phyloP scores from a whole-genome alignment of 2,797 vertebrate species.

The Argentina silus region DNA sequence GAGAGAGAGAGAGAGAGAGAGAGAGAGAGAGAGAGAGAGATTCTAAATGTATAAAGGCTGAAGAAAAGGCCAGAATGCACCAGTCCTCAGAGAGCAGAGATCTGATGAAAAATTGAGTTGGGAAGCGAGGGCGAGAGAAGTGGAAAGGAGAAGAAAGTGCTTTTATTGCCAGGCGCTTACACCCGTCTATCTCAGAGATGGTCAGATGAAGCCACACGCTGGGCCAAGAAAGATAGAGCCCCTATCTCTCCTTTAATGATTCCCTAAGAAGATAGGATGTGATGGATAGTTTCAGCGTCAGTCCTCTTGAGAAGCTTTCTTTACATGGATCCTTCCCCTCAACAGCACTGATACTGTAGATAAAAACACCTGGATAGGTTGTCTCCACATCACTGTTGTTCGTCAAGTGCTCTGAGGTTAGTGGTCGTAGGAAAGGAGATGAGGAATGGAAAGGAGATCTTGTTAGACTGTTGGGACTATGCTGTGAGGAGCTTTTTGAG shows the following conservation, averaged over 20 bases:
- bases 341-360: neutral
- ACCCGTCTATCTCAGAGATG: slow-evolving; percentile 59
- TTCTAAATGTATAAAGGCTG: slow-evolving; percentile 55
- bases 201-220: slow-evolving; percentile 58
- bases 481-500: too few species aligned
- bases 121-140: too few species aligned
- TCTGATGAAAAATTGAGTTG: slow-evolving; percentile 62
- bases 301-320: neutral
- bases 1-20: neutral
- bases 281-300: neutral
- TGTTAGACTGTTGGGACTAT: too few species aligned
- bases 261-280: neutral
- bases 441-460: too few species aligned
- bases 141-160: slow-evolving; percentile 45
- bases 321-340: neutral
- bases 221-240: slow-evolving; percentile 30
- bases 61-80: slow-evolving; percentile 43
- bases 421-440: too few species aligned
- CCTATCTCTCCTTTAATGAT: neutral
- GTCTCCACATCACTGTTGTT: too few species aligned
- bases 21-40: slow-evolving; percentile 11
- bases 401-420: too few species aligned
- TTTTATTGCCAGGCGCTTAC: slow-evolving; percentile 61
- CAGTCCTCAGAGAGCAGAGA: slow-evolving; percentile 36
- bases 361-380: too few species aligned